Percentiles rank a stretch among this genome's conserved stretches.
These are phyloP conservation scores for Thymelicus lineola DNA, from an alignment of 2,888 invertebrate genomes.

Conservation along the genomic window DNA sequence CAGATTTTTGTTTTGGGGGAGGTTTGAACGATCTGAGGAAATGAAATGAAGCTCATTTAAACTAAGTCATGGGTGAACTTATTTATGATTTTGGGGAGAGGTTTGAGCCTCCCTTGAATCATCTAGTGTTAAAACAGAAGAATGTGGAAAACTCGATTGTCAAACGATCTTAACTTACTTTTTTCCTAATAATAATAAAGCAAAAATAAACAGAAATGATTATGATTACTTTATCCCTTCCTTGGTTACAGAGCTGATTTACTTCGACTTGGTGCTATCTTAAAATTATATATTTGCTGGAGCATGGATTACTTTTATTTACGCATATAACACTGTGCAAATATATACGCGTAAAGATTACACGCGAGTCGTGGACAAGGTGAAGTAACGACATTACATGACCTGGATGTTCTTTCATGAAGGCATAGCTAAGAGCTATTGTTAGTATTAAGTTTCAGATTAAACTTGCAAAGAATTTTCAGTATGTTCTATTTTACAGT, in stretches of 20 bases:
- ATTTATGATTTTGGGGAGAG: no score
- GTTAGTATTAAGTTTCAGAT: slow-evolving; percentile 2
- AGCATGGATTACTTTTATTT: slow-evolving; percentile 24
- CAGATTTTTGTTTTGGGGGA: no score
- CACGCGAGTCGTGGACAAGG: slow-evolving; percentile 21
- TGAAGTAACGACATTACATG: slow-evolving; percentile 30
- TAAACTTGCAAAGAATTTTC: not conserved
- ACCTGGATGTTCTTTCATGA: slow-evolving; percentile 13
- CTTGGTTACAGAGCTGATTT: not conserved
- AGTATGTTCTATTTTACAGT: not conserved
- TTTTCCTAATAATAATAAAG: no score
- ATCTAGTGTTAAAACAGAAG: no score
- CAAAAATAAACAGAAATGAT: no score
- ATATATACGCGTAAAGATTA: slow-evolving; percentile 31
- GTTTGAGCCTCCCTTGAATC: no score
- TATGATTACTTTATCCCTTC: not conserved
- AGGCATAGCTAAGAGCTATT: not conserved
- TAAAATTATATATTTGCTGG: not conserved
- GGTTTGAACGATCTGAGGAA: no score
- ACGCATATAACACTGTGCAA: slow-evolving; percentile 23
- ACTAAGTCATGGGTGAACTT: no score
- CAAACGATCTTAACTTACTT: no score
- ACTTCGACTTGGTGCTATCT: not conserved
- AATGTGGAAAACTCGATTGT: no score
- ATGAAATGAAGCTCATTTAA: no score